Percentiles rank a stretch among this genome's conserved stretches.
phyloP scores from a whole-genome alignment of 2,113 vertebrate species.

The Cranoglanis bouderius region DNA sequence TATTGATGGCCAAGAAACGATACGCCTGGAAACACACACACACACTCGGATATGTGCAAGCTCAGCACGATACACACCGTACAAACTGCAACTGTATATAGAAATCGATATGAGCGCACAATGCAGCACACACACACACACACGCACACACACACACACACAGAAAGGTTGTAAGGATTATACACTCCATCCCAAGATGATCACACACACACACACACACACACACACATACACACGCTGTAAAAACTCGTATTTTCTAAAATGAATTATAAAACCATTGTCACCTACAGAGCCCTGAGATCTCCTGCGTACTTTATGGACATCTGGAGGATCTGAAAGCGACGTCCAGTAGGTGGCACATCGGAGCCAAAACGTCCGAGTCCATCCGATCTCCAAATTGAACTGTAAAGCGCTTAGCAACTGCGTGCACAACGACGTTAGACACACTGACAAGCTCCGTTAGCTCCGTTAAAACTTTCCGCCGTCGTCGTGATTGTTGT shows the following conservation, averaged over 20 bases:
- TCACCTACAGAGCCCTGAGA: neutral
- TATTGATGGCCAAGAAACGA: slow-evolving; percentile 89
- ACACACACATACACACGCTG: no score
- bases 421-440: neutral
- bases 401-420: neutral
- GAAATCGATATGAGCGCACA: neutral
- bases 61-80: slow-evolving; percentile 5
- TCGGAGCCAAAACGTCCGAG: no score
- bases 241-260: neutral
- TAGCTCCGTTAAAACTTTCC: neutral
- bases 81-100: neutral
- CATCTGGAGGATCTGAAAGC: neutral
- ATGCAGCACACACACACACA: neutral
- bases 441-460: neutral
- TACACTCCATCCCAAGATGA: neutral
- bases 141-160: neutral
- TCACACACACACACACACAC: neutral
- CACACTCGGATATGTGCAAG: neutral
- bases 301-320: neutral
- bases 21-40: slow-evolving; percentile 82
- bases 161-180: neutral
- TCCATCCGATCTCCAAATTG: neutral
- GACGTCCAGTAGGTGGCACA: neutral
- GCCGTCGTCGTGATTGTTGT: neutral
- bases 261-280: neutral